A percentile compares a stretch with the other conserved stretches of the same genome.
Conservation (phyloP, 2,888 invertebrate genomes). For the Aplocera efformata region DNA sequence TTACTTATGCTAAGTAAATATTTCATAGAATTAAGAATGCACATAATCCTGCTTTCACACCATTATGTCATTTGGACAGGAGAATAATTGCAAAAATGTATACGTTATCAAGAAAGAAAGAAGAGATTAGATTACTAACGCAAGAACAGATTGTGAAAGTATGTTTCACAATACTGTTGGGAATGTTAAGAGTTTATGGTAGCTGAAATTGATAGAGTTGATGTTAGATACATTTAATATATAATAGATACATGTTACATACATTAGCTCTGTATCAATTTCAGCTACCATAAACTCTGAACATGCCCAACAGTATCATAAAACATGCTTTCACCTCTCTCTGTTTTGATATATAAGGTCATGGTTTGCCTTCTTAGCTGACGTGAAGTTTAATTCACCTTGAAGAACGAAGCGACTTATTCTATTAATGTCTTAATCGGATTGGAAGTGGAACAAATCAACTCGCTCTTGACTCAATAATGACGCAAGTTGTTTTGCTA, state of each 20-base stretch:
- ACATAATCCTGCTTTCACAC: too few relatives aligned
- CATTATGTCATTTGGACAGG: too few relatives aligned
- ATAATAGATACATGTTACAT: too few relatives aligned
- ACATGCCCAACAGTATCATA: constrained; percentile 1
- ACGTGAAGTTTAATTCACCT: constrained; percentile 1
- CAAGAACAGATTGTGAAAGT: too few relatives aligned
- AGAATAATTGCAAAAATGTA: too few relatives aligned
- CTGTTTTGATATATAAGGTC: too few relatives aligned
- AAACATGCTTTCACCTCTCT: too few relatives aligned
- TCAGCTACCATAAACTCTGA: background rate
- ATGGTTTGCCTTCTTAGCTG: constrained; percentile 2
- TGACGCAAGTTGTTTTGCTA: constrained; percentile 70
- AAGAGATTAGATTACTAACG: too few relatives aligned
- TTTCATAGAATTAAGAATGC: too few relatives aligned
- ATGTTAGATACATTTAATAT: too few relatives aligned
- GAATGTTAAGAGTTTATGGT: background rate
- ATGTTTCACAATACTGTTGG: background rate
- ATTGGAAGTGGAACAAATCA: constrained; percentile 6
- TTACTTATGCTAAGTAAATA: constrained; percentile 22
- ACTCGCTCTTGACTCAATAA: constrained; percentile 27
- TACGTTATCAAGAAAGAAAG: too few relatives aligned
- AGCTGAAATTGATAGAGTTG: constrained; percentile 4
- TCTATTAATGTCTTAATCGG: too few relatives aligned
- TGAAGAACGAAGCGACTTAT: constrained; percentile 2
- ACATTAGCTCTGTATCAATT: constrained; percentile 7